Evolutionary conservation across 30 jellyfish, hydroid and myxozoan genomes (phyloP), one percentile per base, ranked within the genome.

Genomic region (Haliclystus octoradiatus): DNA sequence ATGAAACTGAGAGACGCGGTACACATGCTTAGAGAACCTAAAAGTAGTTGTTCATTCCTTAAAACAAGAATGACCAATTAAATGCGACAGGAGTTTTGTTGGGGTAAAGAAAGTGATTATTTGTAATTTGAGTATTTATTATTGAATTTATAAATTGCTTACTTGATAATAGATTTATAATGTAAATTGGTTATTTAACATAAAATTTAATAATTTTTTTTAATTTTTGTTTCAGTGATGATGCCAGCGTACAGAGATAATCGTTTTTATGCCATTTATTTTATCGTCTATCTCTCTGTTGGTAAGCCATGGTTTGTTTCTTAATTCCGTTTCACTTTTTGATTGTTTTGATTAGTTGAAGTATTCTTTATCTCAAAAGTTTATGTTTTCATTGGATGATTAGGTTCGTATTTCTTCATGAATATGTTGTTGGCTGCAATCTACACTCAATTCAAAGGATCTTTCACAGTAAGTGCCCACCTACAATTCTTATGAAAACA

Each of bases 341-440:
- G 9, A 19, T 19, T 40, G 57, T 40, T 19, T 40, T 19, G 19
- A 5, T 40, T 40, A 19, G 14, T 5, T 40, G 57, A 5, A 5
- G 57, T 40, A 40, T 64, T 25, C 5, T 64, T 30, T 57, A 57
- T 57, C 13, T 57, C 24, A 27, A 0, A 14, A 26, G 24, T 27
- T 71, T 57, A 26, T 22, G 4, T 71, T 7, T n/a, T 33, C 61
- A 5, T 68, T 12, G 5, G 14, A 7, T 33, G 50, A 33, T 52
- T 19, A 87, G 94, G 96, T 2, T 65, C 78, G 67, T 87, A 87
- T 60, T 87, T 87, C 82, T 87, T 87, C 72, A 87, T 87, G 96
- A 87, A 87, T 77, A 92, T 87, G 80, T 74, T 87, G 46, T 76
- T 87, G 73, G 96, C 96, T 65, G 96, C 78, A 46, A 81, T 87